These are phyloP conservation scores for Agapetus fuscipes DNA, from an alignment of 2,888 invertebrate genomes.

Conservation along the genomic window DNA sequence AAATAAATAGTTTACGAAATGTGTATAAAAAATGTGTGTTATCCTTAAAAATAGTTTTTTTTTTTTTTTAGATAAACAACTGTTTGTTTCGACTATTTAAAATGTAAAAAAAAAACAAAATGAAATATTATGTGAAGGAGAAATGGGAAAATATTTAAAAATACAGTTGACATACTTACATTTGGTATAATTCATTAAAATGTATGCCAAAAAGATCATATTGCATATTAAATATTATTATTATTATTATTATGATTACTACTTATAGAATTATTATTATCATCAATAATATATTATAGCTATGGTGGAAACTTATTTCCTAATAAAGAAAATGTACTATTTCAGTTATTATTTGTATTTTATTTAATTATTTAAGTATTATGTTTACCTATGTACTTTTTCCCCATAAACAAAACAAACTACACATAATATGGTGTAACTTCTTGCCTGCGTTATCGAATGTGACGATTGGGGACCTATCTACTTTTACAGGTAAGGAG, in stretches of 20 bases:
- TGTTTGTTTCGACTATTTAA: neutral
- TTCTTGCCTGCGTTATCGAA: too few species aligned
- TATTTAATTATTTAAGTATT: neutral
- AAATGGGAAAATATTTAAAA: neutral
- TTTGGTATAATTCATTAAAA: too few species aligned
- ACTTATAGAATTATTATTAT: neutral
- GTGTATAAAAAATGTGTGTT: too few species aligned
- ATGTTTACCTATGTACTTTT: neutral
- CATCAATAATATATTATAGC: neutral
- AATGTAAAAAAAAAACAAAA: neutral
- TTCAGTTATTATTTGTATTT: conserved; percentile 12
- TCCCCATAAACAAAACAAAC: too few species aligned
- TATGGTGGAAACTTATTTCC: conserved; percentile 19
- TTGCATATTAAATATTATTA: neutral
- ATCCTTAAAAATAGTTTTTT: too few species aligned
- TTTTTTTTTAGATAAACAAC: neutral
- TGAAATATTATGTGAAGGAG: neutral
- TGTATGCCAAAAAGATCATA: neutral
- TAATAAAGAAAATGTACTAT: conserved; percentile 21
- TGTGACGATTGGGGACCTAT: too few species aligned
- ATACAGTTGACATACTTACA: neutral
- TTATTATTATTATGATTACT: too few species aligned
- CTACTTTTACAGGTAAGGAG: too few species aligned
- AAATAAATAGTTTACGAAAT: too few species aligned
- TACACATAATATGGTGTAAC: too few species aligned